Percentiles rank a stretch among this genome's conserved stretches.
These are phyloP conservation scores for Dendrocincla fuliginosa DNA, from an alignment of 2,797 vertebrate species.

Conservation along the genomic window DNA sequence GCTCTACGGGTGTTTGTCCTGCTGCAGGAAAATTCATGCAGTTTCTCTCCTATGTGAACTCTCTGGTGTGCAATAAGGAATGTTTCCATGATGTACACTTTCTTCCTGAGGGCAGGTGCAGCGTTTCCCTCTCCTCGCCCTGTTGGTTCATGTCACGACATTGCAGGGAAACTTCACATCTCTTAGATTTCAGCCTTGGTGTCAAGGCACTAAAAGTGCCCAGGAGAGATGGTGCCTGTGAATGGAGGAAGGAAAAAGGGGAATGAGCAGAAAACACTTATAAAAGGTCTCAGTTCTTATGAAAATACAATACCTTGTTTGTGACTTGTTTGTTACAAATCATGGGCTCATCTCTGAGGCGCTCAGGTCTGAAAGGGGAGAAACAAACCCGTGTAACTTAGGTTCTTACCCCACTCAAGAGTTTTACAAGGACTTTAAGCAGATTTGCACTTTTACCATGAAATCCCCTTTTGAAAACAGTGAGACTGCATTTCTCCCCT, in stretches of 20 bases:
- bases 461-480: neutral
- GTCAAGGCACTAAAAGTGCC: neutral
- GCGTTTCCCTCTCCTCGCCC: neutral
- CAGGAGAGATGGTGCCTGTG: neutral
- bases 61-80: neutral
- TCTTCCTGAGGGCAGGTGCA: neutral
- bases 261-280: neutral
- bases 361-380: neutral
- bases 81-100: neutral
- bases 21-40: neutral
- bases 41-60: neutral
- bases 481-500: neutral
- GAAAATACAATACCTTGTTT: neutral
- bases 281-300: neutral
- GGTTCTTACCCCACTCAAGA: fast-evolving
- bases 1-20: neutral
- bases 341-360: neutral
- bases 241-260: neutral
- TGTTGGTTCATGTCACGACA: neutral
- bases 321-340: neutral
- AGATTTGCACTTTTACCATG: neutral
- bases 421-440: neutral
- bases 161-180: neutral
- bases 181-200: neutral
- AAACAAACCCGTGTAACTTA: neutral